Base-by-base conservation (phyloP, 2,888 invertebrate genomes). In the Mythimna loreyi region DNA sequence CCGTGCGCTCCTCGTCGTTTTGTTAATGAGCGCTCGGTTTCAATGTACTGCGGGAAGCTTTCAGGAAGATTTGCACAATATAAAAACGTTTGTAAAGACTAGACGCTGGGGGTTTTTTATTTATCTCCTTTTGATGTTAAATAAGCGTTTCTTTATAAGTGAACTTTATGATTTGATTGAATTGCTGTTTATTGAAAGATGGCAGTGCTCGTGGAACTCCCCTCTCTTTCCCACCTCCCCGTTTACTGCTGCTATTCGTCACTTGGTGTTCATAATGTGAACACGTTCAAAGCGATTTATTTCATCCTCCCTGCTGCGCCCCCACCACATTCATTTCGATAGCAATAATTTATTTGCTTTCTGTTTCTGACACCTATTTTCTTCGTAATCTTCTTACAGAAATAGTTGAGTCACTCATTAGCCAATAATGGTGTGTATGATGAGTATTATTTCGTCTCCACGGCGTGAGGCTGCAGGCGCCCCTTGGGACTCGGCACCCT, bases 11-110 rank as follows among this genome's bases (percentile, higher is more conserved):
- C 75, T 71, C 70, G 82, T 85, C 81, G 86, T 84, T 88, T 85
- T 85, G 84, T 86, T 87, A 86, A 88, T 86, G 88, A 87, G 86
- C 82, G 86, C 82, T 77, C 78, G 81, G 66, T 72, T 73, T 75
- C 78, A 76, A 75, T 79, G 81, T 75, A 63, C 67, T 59, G 76
- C 71, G 79, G 78, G 67, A 67, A 58, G 76, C 79, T 82, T 82
- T 82, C 82, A 82, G 68, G 66, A 80, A 84, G 78, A 84, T 85
- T 83, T 81, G 70, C 72, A 68, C 83, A 73, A 81, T 80, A 80
- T 75, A 82, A 83, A 83, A 82, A 69, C 78, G 71, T 75, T 82
- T 82, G 75, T 82, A 69, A 74, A 80, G 72, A 83, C 69, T 72
- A 75, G 40, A 77, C 65, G 66, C 66, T 67, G 75, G 60, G 57